phyloP scores from a whole-genome alignment of 2,888 invertebrate genomes.

The Galerucella nymphaeae region DNA sequence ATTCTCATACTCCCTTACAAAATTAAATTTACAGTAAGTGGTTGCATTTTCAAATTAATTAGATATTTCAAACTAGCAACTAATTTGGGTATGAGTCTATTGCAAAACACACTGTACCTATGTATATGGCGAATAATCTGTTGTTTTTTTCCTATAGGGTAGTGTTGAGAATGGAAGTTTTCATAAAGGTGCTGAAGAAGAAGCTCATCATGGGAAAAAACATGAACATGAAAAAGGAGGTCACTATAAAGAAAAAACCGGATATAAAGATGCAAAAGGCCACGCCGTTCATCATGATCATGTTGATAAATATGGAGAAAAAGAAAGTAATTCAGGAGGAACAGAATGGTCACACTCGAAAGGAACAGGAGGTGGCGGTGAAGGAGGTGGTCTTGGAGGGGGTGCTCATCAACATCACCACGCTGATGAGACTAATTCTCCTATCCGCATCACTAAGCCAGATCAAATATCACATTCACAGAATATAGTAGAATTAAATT shows the following conservation, averaged over 20 bases:
- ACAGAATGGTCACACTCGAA: slow-evolving; percentile 68
- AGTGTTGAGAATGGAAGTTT: slow-evolving; percentile 70
- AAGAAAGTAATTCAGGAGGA: slow-evolving; percentile 64
- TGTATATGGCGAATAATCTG: neutral
- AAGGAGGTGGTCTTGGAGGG: slow-evolving; percentile 41
- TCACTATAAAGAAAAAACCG: slow-evolving; percentile 68
- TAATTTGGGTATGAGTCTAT: no score
- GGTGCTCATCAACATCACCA: slow-evolving; percentile 29
- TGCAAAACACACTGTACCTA: neutral
- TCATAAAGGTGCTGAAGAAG: slow-evolving; percentile 66
- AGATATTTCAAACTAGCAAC: neutral
- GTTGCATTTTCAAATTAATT: no score
- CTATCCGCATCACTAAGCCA: slow-evolving; percentile 8
- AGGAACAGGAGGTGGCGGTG: slow-evolving; percentile 44
- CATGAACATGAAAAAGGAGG: slow-evolving; percentile 69
- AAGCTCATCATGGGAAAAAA: slow-evolving; percentile 53
- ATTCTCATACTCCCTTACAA: no score
- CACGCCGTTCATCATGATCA: slow-evolving; percentile 70
- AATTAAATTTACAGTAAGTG: no score
- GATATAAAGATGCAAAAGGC: slow-evolving; percentile 70
- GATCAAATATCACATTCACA: neutral
- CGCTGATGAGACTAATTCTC: slow-evolving; percentile 15
- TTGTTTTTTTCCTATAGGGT: slow-evolving; percentile 64
- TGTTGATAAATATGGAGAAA: slow-evolving; percentile 63
- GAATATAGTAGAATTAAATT: neutral